Evolutionary conservation across 2,888 invertebrate genomes (phyloP).

Genomic region (Actias luna): DNA sequence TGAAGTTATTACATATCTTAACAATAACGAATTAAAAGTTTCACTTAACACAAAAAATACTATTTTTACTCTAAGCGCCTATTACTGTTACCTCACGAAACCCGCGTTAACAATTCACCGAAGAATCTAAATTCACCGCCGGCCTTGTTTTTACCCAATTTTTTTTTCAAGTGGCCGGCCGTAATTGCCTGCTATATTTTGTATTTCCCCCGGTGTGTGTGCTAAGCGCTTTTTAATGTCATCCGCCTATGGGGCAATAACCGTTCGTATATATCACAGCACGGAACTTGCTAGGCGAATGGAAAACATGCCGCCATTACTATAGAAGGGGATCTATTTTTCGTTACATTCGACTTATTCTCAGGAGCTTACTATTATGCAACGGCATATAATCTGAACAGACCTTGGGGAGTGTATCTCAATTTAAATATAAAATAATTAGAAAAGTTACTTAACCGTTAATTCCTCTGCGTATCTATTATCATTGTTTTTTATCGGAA

Average conservation of each 20-base stretch:
- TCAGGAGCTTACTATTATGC: neutral
- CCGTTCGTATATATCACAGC: slow-evolving; percentile 49
- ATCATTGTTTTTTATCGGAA: too few relatives aligned
- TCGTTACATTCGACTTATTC: neutral
- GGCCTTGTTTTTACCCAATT: slow-evolving; percentile 22
- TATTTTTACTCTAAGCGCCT: slow-evolving; percentile 5
- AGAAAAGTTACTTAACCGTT: too few relatives aligned
- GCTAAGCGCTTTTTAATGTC: slow-evolving; percentile 76
- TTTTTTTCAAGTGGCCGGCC: slow-evolving; percentile 27
- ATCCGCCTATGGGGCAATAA: slow-evolving; percentile 55
- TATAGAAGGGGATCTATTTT: neutral
- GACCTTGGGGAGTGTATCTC: too few relatives aligned
- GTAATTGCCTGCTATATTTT: slow-evolving; percentile 39
- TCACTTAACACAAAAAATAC: neutral
- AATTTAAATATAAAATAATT: too few relatives aligned
- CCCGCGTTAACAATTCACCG: slow-evolving; percentile 14
- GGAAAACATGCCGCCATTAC: slow-evolving; percentile 27
- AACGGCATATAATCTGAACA: too few relatives aligned
- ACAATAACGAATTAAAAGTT: neutral
- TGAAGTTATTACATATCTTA: too few relatives aligned
- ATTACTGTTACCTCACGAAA: slow-evolving; percentile 19
- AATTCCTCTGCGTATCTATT: too few relatives aligned
- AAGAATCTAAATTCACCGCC: slow-evolving; percentile 20
- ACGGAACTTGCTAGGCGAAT: slow-evolving; percentile 35
- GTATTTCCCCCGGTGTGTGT: slow-evolving; percentile 38